These are phyloP conservation scores for Tragulus kanchil DNA, from an alignment of 2,113 vertebrate genomes.

Conservation along the genomic window DNA sequence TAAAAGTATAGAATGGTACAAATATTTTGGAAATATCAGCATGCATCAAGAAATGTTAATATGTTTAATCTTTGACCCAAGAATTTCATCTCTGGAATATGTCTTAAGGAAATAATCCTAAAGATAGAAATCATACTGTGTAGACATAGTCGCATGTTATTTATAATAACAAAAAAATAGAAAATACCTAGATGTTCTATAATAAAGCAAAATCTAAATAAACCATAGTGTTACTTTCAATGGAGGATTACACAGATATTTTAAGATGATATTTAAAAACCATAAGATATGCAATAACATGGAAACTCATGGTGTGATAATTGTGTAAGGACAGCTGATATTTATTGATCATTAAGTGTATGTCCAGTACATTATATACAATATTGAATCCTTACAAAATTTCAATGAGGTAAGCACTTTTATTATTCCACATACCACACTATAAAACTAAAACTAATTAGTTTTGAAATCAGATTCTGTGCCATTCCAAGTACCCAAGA, in stretches of 20 bases:
- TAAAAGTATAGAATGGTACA: not conserved
- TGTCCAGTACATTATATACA: not conserved
- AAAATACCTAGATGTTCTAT: not conserved
- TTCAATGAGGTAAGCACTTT: not conserved
- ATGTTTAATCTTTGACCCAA: not conserved
- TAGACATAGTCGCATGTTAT: not conserved
- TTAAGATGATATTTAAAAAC: not conserved
- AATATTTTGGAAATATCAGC: constrained; percentile 33
- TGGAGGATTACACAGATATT: not conserved
- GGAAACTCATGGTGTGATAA: not conserved
- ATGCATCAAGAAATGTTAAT: not conserved
- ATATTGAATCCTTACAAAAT: not conserved
- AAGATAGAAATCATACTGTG: not conserved
- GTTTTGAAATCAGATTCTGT: not conserved
- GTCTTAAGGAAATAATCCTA: constrained; percentile 23
- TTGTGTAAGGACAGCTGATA: not conserved
- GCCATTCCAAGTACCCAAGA: not conserved
- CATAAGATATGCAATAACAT: not conserved
- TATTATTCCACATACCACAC: not conserved
- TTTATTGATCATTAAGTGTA: not conserved
- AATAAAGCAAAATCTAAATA: not conserved
- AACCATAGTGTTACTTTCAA: not conserved
- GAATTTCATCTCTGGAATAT: constrained; percentile 29
- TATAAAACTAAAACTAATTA: not conserved
- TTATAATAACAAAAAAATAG: not conserved